Evolutionary conservation across 2,113 vertebrate species (phyloP).

Genomic region (Carassius gibelio): DNA sequence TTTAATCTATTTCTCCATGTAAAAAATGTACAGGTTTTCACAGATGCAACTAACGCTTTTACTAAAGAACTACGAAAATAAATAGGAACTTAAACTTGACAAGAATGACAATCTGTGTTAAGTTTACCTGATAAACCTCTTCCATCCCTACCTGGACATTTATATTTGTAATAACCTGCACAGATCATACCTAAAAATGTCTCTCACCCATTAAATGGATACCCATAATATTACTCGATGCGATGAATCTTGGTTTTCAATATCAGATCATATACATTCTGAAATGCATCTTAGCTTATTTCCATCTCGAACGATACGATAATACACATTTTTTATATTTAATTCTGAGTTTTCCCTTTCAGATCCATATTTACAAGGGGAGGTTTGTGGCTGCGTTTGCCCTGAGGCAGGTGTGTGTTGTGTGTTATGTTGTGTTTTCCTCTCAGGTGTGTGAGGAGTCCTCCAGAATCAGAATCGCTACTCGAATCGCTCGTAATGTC

Average conservation of each 20-base stretch:
- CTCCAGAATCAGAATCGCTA: slow-evolving; percentile 58
- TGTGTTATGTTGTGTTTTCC: slow-evolving; percentile 51
- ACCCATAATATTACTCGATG: background rate
- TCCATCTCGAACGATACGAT: background rate
- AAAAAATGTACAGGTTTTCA: background rate
- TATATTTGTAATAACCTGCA: background rate
- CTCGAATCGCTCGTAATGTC: slow-evolving; percentile 95
- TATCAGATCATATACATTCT: background rate
- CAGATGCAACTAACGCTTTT: background rate
- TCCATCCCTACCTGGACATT: background rate
- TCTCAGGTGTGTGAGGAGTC: slow-evolving; percentile 34
- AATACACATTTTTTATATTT: background rate
- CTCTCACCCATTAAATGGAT: background rate
- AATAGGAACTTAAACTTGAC: no score
- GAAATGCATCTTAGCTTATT: background rate
- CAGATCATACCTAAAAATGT: background rate
- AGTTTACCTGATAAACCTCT: slow-evolving; percentile 6
- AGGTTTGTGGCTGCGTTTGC: background rate
- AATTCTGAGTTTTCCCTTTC: background rate
- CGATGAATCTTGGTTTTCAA: background rate
- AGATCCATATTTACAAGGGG: slow-evolving; percentile 17
- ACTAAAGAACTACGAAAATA: background rate
- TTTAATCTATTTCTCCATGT: no score
- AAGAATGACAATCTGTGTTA: background rate
- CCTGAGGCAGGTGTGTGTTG: slow-evolving; percentile 30